Evolutionary conservation across 2,888 invertebrate genomes (phyloP).

Genomic region (Phytoseiulus persimilis): DNA sequence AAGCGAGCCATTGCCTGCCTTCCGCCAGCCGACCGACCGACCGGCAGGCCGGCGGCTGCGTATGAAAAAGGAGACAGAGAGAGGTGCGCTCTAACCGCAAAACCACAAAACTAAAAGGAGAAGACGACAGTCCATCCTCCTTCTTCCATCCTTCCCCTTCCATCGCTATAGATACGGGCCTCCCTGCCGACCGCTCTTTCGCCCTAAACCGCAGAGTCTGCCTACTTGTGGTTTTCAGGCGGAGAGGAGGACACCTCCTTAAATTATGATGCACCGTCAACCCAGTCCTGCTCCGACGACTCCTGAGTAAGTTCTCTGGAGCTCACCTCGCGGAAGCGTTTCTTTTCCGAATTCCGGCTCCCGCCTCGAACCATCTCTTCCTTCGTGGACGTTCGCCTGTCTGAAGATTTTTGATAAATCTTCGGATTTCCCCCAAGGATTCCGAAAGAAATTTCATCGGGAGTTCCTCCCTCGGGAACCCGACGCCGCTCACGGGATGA

Average conservation of each 20-base stretch:
- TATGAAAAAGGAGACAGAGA: slow-evolving; percentile 5
- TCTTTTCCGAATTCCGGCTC: no score
- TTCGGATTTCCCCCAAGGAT: no score
- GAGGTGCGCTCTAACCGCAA: background rate
- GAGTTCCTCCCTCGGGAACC: no score
- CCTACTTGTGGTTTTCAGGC: slow-evolving; percentile 7
- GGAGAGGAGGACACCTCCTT: slow-evolving; percentile 28
- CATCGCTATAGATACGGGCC: slow-evolving; percentile 38
- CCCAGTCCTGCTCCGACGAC: background rate
- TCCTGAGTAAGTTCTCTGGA: background rate
- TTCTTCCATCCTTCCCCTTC: slow-evolving; percentile 11
- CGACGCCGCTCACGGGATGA: no score
- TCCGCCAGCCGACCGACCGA: background rate
- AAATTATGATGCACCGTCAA: slow-evolving; percentile 24
- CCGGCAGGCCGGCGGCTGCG: background rate
- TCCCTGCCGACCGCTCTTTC: slow-evolving; percentile 28
- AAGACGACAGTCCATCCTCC: slow-evolving; percentile 5
- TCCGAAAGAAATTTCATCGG: no score
- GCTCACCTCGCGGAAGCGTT: no score
- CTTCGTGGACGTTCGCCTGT: no score
- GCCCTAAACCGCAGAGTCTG: slow-evolving; percentile 38
- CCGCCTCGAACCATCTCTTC: no score
- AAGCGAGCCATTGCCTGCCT: background rate
- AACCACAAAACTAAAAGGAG: slow-evolving; percentile 5
- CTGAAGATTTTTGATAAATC: no score